Conservation (phyloP, 2,113 vertebrate species). For the Trematomus loennbergii region DNA sequence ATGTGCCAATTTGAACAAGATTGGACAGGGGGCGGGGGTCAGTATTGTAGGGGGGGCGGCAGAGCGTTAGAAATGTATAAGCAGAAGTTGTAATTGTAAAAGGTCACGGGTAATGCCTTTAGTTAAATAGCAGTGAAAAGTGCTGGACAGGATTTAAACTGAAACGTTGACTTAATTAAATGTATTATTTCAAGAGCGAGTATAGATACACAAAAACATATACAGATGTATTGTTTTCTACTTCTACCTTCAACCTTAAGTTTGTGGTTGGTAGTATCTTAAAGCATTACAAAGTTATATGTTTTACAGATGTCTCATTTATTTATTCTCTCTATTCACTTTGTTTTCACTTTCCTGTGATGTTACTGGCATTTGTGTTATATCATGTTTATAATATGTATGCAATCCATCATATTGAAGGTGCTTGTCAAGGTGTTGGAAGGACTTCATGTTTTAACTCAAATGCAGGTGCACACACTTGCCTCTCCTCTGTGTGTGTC, state of each 20-base stretch:
- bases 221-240: no score
- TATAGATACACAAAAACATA: no score
- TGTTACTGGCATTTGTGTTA: background rate
- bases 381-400: background rate
- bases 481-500: slow-evolving; percentile 2
- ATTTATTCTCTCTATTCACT: background rate
- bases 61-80: no score
- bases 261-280: background rate
- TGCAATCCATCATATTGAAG: background rate
- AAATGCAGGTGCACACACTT: background rate
- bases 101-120: no score
- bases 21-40: no score
- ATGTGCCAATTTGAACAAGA: no score
- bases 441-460: background rate
- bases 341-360: background rate
- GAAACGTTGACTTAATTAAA: no score
- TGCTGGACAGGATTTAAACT: no score
- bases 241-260: background rate
- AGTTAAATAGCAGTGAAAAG: no score
- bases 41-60: no score
- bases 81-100: no score
- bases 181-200: no score
- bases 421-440: background rate
- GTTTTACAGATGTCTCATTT: background rate
- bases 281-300: background rate